These are phyloP conservation scores for Euura saliciscinereae DNA, from an alignment of 1,140 invertebrate genomes.

Conservation along the genomic window DNA sequence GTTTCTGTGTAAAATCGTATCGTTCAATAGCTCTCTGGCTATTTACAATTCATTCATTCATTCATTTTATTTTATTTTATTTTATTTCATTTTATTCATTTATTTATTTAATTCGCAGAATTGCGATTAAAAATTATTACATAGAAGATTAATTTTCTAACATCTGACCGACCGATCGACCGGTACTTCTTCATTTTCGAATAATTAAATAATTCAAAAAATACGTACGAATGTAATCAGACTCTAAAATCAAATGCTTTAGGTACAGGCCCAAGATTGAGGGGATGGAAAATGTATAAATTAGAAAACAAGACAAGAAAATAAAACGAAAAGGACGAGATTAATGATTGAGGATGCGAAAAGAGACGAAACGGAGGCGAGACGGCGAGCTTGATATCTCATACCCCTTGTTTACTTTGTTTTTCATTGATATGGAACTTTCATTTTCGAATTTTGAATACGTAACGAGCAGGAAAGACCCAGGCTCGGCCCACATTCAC, in stretches of 20 bases:
- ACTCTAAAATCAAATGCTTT: too few relatives aligned
- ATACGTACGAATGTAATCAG: too few relatives aligned
- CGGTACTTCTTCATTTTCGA: too few relatives aligned
- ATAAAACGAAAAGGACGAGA: too few relatives aligned
- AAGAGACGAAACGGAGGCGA: too few relatives aligned
- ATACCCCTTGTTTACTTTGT: conserved; percentile 14
- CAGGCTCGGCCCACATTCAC: neutral
- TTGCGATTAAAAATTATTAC: neutral
- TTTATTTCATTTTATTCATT: conserved; percentile 6
- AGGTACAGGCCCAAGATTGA: too few relatives aligned
- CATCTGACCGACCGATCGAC: neutral
- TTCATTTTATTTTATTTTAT: neutral
- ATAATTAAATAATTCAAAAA: too few relatives aligned
- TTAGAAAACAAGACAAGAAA: too few relatives aligned
- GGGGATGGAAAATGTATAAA: too few relatives aligned
- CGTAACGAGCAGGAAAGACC: too few relatives aligned
- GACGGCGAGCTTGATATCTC: neutral
- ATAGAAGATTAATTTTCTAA: conserved; percentile 9
- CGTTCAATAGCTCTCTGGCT: conserved; percentile 23
- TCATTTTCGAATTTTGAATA: neutral
- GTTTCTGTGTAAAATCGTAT: conserved; percentile 24
- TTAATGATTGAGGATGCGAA: too few relatives aligned
- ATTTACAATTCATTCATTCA: conserved; percentile 26
- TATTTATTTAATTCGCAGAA: neutral
- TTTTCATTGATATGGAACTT: conserved; percentile 19